Evolutionary conservation across 2,113 vertebrate genomes (phyloP).

Genomic region (Coracopsis vasa): DNA sequence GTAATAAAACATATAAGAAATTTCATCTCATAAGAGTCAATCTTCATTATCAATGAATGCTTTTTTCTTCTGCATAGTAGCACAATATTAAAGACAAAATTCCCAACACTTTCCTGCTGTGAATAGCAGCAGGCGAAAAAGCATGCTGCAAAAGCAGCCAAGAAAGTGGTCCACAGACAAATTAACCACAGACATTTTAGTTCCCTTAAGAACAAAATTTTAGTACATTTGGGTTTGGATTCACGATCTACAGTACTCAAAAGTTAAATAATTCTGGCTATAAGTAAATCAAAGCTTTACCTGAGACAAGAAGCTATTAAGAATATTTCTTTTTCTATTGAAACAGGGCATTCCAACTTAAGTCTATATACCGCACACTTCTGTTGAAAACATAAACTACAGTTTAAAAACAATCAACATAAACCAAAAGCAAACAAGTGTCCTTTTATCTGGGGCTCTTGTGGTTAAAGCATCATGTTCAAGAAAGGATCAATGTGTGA

Average conservation of each 20-base stretch:
- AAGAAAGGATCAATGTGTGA: neutral
- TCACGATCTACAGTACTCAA: neutral
- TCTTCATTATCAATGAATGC: neutral
- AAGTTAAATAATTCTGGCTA: conserved; percentile 50
- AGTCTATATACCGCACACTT: neutral
- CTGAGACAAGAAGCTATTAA: conserved; percentile 2
- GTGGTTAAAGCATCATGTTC: neutral
- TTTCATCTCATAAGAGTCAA: neutral
- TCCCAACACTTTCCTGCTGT: neutral
- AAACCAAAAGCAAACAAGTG: neutral
- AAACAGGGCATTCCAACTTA: conserved; percentile 30
- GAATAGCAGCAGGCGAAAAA: neutral
- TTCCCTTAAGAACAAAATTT: conserved; percentile 25
- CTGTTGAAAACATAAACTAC: neutral
- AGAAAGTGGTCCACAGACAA: neutral
- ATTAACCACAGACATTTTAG: conserved; percentile 40
- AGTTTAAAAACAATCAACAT: neutral
- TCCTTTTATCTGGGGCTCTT: neutral
- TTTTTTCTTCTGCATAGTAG: neutral
- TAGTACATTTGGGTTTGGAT: conserved; percentile 18
- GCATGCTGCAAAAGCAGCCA: neutral
- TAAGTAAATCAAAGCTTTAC: conserved; percentile 55
- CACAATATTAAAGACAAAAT: neutral
- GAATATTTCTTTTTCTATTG: conserved; percentile 17
- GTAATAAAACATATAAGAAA: neutral